phyloP scores from a whole-genome alignment of 2,888 invertebrate genomes.

The Erebia palarica region DNA sequence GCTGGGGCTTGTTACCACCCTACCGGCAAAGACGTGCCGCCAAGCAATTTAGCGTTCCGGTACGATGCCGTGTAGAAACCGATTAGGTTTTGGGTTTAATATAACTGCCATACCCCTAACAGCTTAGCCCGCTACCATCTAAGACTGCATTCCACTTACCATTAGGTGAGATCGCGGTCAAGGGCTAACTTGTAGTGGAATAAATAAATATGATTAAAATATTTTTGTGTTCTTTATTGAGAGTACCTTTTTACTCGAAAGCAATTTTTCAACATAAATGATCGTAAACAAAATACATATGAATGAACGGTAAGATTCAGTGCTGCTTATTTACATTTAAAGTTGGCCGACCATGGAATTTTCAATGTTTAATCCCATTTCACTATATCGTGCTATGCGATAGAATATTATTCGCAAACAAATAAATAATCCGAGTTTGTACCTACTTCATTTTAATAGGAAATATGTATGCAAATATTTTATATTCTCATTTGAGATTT shows the following conservation, averaged over 20 bases:
- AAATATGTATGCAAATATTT: conserved; percentile 40
- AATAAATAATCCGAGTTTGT: conserved; percentile 32
- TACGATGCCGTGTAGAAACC: too few relatives aligned
- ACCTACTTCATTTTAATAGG: conserved; percentile 36
- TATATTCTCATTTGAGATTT: conserved; percentile 38
- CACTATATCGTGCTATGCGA: conserved; percentile 1
- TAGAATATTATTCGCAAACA: conserved; percentile 23
- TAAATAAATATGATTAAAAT: too few relatives aligned
- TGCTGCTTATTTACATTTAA: conserved; percentile 17
- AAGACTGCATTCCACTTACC: too few relatives aligned
- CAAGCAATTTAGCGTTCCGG: too few relatives aligned
- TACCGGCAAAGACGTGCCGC: too few relatives aligned
- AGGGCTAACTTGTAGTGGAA: too few relatives aligned
- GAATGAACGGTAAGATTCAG: conserved; percentile 18
- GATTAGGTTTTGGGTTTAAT: too few relatives aligned
- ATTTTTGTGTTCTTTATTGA: too few relatives aligned
- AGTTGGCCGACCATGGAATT: conserved; percentile 1
- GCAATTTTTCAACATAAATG: conserved; percentile 2
- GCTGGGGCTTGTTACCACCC: too few relatives aligned
- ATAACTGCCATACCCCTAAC: too few relatives aligned
- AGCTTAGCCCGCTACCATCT: too few relatives aligned
- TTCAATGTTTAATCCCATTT: conserved; percentile 20
- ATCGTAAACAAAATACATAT: conserved; percentile 17
- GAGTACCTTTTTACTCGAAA: not conserved
- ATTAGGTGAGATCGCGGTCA: too few relatives aligned